Conservation (phyloP, 1,140 invertebrate species). For the Lerema accius region DNA sequence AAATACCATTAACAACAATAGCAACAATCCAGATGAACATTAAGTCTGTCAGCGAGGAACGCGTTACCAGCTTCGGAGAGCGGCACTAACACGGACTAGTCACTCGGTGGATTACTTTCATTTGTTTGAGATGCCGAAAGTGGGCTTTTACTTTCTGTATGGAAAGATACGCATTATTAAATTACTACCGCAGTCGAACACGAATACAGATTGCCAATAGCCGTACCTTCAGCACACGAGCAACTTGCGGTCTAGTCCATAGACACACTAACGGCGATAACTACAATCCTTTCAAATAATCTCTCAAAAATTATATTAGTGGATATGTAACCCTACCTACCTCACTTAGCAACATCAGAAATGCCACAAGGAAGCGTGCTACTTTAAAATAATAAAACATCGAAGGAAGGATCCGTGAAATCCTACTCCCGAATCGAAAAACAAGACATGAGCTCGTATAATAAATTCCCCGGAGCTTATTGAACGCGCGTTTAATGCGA, state of each 20-base stretch:
- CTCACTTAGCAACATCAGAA: neutral
- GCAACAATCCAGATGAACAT: too few species aligned
- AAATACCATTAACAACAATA: too few species aligned
- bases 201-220: slow-evolving; percentile 17
- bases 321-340: too few species aligned
- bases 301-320: too few species aligned
- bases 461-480: slow-evolving; percentile 20
- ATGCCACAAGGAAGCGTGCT: slow-evolving; percentile 8
- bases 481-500: slow-evolving; percentile 22
- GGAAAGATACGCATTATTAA: slow-evolving; percentile 38
- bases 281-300: too few species aligned
- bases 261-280: neutral
- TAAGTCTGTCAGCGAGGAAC: slow-evolving; percentile 29
- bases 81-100: slow-evolving; percentile 70
- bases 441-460: slow-evolving; percentile 23
- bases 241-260: neutral
- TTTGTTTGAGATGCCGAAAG: slow-evolving; percentile 70
- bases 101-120: slow-evolving; percentile 69
- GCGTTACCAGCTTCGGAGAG: too few species aligned
- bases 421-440: slow-evolving; percentile 24
- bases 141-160: slow-evolving; percentile 72
- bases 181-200: slow-evolving; percentile 25
- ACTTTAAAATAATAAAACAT: slow-evolving; percentile 1
- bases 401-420: slow-evolving; percentile 14
- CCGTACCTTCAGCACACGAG: neutral